Conservation (phyloP, 1,140 invertebrate species). For the Drosophila kepulauana region DNA sequence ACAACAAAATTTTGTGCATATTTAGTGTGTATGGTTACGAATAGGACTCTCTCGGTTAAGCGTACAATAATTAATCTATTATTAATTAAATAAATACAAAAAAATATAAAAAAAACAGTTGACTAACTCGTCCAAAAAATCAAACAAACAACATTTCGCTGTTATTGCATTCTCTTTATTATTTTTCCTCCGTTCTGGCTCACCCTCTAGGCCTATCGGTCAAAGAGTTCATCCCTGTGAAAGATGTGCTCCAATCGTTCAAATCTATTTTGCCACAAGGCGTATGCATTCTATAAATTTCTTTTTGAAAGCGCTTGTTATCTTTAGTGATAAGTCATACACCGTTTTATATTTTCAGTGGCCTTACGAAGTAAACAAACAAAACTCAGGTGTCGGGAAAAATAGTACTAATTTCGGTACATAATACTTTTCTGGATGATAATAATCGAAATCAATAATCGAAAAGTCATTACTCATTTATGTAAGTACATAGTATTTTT, state of each 20-base stretch:
- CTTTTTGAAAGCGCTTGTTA: no score
- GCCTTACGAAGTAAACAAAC: no score
- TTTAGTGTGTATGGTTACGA: slow-evolving; percentile 82
- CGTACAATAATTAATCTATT: slow-evolving; percentile 82
- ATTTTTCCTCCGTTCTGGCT: no score
- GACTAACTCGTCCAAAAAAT: slow-evolving; percentile 26
- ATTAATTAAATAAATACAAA: slow-evolving; percentile 79
- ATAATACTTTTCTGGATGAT: no score
- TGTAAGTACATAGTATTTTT: no score
- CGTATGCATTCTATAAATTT: no score
- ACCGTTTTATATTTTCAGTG: no score
- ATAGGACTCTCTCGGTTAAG: slow-evolving; percentile 81
- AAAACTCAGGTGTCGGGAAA: no score
- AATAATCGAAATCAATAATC: no score
- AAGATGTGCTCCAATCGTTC: background rate
- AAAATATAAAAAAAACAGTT: slow-evolving; percentile 45
- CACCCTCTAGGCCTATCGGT: background rate
- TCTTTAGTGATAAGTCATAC: no score
- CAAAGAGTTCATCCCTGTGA: slow-evolving; percentile 1
- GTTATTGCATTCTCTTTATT: slow-evolving; percentile 7
- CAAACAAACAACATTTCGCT: slow-evolving; percentile 7
- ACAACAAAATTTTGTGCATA: slow-evolving; percentile 76
- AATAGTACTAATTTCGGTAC: no score
- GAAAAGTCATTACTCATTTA: no score
- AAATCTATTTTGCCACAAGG: background rate